Evolutionary conservation across 2,888 invertebrate genomes (phyloP).

Genomic region (Zhuqinia jingwanae): DNA sequence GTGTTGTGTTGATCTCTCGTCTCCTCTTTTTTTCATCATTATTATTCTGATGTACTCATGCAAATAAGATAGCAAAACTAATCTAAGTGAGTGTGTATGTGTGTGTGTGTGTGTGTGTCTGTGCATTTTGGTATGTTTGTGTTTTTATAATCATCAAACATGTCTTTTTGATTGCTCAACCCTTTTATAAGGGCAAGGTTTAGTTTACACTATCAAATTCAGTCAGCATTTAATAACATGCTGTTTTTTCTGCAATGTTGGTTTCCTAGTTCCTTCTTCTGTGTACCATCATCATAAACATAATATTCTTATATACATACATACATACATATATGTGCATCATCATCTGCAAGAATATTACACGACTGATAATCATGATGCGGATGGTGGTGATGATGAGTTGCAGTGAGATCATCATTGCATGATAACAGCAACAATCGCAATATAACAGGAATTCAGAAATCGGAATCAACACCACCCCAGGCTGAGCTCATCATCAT

Average conservation of each 20-base stretch:
- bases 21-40: too few species aligned
- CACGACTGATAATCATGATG: background rate
- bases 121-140: background rate
- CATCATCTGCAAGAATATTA: background rate
- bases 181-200: constrained; percentile 58
- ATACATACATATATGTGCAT: background rate
- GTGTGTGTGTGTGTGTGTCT: background rate
- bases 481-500: background rate
- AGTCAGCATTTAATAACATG: constrained; percentile 21
- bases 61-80: too few species aligned
- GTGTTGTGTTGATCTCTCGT: too few species aligned
- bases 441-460: background rate
- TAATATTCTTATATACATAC: background rate
- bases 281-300: background rate
- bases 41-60: too few species aligned
- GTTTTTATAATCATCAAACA: too few species aligned
- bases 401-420: background rate
- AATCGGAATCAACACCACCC: background rate
- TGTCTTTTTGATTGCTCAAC: constrained; percentile 8
- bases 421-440: background rate
- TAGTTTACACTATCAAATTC: background rate
- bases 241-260: constrained; percentile 52
- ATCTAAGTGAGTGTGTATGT: too few species aligned
- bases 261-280: constrained; percentile 52
- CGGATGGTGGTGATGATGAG: constrained; percentile 14